Conservation (phyloP, 2,113 vertebrate genomes). For the Hepsetus odoe region DNA sequence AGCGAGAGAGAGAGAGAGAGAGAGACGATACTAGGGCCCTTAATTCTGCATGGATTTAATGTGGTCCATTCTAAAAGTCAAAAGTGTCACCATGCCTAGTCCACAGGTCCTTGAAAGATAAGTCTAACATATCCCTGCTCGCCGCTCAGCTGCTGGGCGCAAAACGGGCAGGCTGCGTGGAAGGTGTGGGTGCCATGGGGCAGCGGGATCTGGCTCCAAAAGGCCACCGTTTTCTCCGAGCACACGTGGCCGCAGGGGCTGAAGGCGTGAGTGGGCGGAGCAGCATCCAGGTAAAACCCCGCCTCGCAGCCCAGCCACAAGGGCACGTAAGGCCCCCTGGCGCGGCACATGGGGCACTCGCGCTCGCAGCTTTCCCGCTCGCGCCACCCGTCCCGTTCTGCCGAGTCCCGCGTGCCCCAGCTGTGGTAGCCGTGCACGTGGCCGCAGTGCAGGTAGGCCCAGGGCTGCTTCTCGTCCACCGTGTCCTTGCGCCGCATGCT, state of each 20-base stretch:
- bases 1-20: neutral
- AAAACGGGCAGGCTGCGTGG: conserved; percentile 96
- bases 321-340: conserved; percentile 93
- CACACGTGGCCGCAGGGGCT: conserved; percentile 96
- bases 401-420: conserved; percentile 88
- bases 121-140: conserved; percentile 96
- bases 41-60: neutral
- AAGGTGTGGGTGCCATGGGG: conserved; percentile 98
- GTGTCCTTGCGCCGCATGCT: conserved; percentile 98
- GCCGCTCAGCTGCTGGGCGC: conserved; percentile 91
- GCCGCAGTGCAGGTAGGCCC: conserved; percentile 97
- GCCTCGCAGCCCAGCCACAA: conserved; percentile 98
- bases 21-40: conserved; percentile 25
- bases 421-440: conserved; percentile 98
- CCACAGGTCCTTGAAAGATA: conserved; percentile 98
- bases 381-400: conserved; percentile 72
- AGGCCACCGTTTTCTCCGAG: conserved; percentile 95
- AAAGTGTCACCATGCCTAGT: conserved; percentile 77
- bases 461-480: conserved; percentile 96
- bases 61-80: conserved; percentile 7
- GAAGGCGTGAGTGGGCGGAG: conserved; percentile 95
- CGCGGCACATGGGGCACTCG: conserved; percentile 97
- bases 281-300: conserved; percentile 95
- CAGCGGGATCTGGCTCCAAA: conserved; percentile 97
- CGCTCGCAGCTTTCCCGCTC: conserved; percentile 79